Base-by-base conservation (phyloP, 2,888 invertebrate genomes). In the Tetragnatha montana region DNA sequence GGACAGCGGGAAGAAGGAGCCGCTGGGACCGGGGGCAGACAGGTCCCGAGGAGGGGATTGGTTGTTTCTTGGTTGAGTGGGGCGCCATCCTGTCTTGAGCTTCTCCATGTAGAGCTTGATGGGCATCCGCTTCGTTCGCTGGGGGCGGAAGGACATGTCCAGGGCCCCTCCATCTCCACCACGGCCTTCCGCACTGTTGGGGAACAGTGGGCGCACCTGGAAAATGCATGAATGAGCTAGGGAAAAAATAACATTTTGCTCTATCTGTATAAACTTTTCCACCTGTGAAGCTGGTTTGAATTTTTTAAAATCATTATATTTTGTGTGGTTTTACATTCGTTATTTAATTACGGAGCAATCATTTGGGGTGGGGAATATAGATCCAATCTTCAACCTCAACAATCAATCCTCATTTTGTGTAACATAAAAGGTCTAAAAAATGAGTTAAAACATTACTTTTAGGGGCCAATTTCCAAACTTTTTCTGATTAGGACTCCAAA, bases 31-130 rank as follows among this genome's bases (percentile, higher is more conserved):
- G 35, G 21, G 81, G 73, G 35, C 89, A 1, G 35, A 35, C 85
- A 12, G 89, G 85, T 22, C 89, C 89, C 71, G 89, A 76, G 74
- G 74, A 80, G 6, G 74, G 60, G 14, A 51, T 22, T 21, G 10
- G 19, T 79, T 51, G n/a, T 60, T 8, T 19, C 19, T 12, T 60
- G n/a, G 19, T 51, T 8, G 7, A 47, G 0, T 6, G 8, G 17
- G 8, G 47, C 10, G 12, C 50, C 4, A 0, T 51, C 60, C 17
- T n/a, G 47, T 82, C 71, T 51, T 71, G 22, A 22, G 10, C 10
- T 87, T 91, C 21, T 87, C 89, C 17, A 89, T 60, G 50, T 85
- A 22, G 10, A 89, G 12, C 80, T 76, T 85, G 50, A 49, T 8
- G 1, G 7, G 8, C 8, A 12, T 47, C 75, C 8, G 75, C 51